Percentiles rank a stretch among this genome's conserved stretches.
phyloP scores from a whole-genome alignment of 2,888 invertebrate species.

The Microplitis deprimator region DNA sequence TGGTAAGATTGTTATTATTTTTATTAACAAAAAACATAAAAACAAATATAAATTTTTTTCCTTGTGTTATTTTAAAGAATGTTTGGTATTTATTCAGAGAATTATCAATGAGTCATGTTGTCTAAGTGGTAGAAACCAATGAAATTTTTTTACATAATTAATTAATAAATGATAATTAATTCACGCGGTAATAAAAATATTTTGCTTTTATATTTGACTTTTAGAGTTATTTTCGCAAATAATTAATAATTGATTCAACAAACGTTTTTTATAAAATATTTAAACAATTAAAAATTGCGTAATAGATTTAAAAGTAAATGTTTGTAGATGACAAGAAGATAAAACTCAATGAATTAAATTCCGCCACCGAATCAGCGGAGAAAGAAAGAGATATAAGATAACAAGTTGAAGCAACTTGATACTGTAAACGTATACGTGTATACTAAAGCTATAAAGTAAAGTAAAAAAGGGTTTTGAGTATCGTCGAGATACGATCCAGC shows the following conservation, averaged over 20 bases:
- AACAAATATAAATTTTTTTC: constrained; percentile 6
- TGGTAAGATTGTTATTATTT: constrained; percentile 70
- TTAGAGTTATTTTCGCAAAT: too few species aligned
- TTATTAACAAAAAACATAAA: background rate
- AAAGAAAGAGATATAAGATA: constrained; percentile 39
- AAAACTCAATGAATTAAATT: constrained; percentile 52
- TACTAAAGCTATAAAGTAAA: background rate
- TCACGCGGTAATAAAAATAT: background rate
- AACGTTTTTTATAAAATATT: too few species aligned
- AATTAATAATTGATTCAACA: too few species aligned
- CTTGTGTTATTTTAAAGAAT: constrained; percentile 24
- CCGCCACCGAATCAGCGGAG: constrained; percentile 53
- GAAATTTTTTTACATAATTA: background rate
- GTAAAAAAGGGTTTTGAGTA: constrained; percentile 35
- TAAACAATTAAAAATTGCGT: background rate
- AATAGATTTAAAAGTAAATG: constrained; percentile 12
- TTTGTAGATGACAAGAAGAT: constrained; percentile 37
- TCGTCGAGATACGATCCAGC: constrained; percentile 45
- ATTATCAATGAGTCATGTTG: constrained; percentile 30
- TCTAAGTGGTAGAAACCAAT: background rate
- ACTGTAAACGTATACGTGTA: background rate
- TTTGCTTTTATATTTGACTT: too few species aligned
- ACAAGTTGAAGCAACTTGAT: constrained; percentile 36
- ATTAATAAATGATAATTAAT: background rate
- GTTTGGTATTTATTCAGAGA: constrained; percentile 35